Evolutionary conservation across 2,113 vertebrate genomes (phyloP).

Genomic region (Pseudorectes ferrugineus): DNA sequence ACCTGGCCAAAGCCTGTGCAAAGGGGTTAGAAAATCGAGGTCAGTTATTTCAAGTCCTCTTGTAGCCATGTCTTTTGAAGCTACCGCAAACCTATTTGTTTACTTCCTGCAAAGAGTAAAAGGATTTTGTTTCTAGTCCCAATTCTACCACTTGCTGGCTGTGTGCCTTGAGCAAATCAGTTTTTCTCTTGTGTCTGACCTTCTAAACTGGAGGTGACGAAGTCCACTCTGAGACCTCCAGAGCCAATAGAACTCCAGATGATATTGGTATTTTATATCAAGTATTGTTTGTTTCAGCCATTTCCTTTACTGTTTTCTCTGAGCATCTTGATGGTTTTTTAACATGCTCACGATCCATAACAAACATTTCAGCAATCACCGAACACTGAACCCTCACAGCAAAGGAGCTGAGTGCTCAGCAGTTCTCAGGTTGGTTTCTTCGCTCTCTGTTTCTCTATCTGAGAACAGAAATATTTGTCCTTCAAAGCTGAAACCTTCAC

Average conservation of each 20-base stretch:
- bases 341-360: not conserved
- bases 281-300: not conserved
- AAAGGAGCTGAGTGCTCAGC: not conserved
- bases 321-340: not conserved
- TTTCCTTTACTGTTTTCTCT: not conserved
- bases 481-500: not conserved
- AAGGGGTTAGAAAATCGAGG: not conserved
- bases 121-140: not conserved
- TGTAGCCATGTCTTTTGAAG: not conserved
- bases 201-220: not conserved
- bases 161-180: not conserved
- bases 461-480: not conserved
- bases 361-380: not conserved
- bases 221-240: not conserved
- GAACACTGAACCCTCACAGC: not conserved
- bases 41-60: not conserved
- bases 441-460: not conserved
- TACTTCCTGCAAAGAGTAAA: not conserved
- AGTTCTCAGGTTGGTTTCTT: not conserved
- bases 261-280: not conserved
- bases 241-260: not conserved
- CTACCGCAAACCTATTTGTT: not conserved
- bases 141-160: not conserved
- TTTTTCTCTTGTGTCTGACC: not conserved
- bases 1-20: not conserved